Conservation (phyloP, 2,113 vertebrate species). For the Pristiophorus japonicus region DNA sequence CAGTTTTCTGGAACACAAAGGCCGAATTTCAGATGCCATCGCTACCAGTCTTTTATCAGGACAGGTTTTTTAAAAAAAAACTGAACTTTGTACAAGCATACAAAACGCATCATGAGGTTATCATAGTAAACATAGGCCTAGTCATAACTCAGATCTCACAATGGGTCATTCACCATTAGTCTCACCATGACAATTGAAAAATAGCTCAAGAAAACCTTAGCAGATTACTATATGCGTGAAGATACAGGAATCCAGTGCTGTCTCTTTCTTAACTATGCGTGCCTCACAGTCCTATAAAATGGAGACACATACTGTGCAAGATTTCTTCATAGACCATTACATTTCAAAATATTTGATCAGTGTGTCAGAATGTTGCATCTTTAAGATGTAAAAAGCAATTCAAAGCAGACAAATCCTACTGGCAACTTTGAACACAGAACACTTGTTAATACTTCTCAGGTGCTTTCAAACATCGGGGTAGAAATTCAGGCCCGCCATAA, state of each 20-base stretch:
- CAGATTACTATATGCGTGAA: neutral
- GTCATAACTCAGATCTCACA: neutral
- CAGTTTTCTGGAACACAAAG: neutral
- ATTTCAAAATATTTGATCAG: neutral
- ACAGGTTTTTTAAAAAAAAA: neutral
- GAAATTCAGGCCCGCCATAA: too few species aligned
- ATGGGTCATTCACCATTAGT: conserved; percentile 23
- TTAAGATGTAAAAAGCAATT: neutral
- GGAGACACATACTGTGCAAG: neutral
- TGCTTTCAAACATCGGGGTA: too few species aligned
- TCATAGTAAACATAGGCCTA: neutral
- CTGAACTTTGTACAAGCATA: conserved; percentile 24
- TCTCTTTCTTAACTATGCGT: neutral
- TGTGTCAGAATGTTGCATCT: neutral
- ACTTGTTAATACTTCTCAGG: neutral
- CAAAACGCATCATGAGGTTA: neutral
- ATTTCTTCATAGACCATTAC: neutral
- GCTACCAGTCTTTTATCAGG: neutral
- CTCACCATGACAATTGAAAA: neutral
- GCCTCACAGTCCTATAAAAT: neutral
- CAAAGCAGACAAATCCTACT: neutral
- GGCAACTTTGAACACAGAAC: neutral
- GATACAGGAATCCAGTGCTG: neutral
- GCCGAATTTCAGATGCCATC: neutral
- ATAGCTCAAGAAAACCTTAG: neutral